Evolutionary conservation across 2,797 vertebrate genomes (phyloP).

Genomic region (Dicrostonyx torquatus): DNA sequence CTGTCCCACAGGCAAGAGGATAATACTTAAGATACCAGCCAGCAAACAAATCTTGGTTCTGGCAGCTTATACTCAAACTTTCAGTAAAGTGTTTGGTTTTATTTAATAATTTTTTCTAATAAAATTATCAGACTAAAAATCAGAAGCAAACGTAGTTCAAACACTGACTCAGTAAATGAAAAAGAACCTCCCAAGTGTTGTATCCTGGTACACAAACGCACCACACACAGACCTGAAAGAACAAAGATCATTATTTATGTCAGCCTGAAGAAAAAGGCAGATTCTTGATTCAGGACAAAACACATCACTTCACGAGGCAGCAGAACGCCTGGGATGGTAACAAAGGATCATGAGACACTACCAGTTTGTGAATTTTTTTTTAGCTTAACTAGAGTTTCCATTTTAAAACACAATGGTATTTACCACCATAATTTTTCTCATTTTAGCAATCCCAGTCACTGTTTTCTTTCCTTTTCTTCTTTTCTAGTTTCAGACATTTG

Average conservation of each 20-base stretch:
- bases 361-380: conserved; percentile 55
- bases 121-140: conserved; percentile 39
- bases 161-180: conserved; percentile 59
- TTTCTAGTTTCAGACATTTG: conserved; percentile 51
- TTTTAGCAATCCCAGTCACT: conserved; percentile 33
- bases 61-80: conserved; percentile 55
- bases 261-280: conserved; percentile 61
- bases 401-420: conserved; percentile 64
- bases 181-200: conserved; percentile 27
- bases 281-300: conserved; percentile 62
- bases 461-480: not conserved
- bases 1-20: not conserved
- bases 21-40: conserved; percentile 29
- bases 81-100: conserved; percentile 49
- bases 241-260: conserved; percentile 72
- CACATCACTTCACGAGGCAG: conserved; percentile 63
- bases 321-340: conserved; percentile 58
- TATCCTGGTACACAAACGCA: conserved; percentile 44
- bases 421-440: conserved; percentile 41
- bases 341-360: conserved; percentile 56
- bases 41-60: conserved; percentile 50
- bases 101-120: conserved; percentile 31
- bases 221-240: conserved; percentile 71
- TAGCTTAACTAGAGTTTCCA: conserved; percentile 48
- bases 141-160: conserved; percentile 33